A percentile compares a stretch with the other conserved stretches of the same genome.
Conservation (phyloP, 2,888 invertebrate species). For the Synanthedon myopaeformis region DNA sequence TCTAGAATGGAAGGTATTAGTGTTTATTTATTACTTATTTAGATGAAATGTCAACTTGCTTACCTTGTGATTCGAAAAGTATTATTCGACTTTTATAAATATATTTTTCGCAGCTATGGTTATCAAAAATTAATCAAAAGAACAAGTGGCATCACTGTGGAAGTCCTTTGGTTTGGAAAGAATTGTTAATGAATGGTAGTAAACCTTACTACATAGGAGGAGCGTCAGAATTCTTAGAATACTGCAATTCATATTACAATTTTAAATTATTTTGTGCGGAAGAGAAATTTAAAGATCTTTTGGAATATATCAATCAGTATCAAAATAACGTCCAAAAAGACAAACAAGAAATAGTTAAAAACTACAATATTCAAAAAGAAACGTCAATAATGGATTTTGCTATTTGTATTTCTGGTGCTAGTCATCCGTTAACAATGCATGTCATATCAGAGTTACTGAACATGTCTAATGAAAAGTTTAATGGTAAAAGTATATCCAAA, state of each 20-base stretch:
- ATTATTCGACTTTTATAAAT: neutral
- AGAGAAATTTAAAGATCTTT: constrained; percentile 33
- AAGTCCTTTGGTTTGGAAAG: constrained; percentile 74
- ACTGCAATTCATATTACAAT: constrained; percentile 71
- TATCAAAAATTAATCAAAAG: constrained; percentile 55
- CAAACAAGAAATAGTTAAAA: constrained; percentile 10
- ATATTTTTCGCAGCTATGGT: constrained; percentile 36
- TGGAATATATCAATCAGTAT: constrained; percentile 33
- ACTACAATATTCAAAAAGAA: constrained; percentile 1
- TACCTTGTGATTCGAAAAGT: too few species aligned
- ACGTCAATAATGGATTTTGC: constrained; percentile 18
- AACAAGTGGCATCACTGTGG: constrained; percentile 67
- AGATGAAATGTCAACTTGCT: too few species aligned
- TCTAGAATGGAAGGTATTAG: constrained; percentile 62
- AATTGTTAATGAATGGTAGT: constrained; percentile 65
- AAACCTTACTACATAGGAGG: constrained; percentile 71
- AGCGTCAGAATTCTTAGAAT: constrained; percentile 71
- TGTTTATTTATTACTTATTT: too few species aligned
- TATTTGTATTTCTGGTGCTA: constrained; percentile 46
- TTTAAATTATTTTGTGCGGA: constrained; percentile 39
- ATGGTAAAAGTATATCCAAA: constrained; percentile 29
- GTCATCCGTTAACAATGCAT: constrained; percentile 34
- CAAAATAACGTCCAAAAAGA: constrained; percentile 25
- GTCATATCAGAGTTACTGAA: constrained; percentile 45
- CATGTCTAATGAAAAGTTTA: constrained; percentile 13